These are phyloP conservation scores for human DNA, from an alignment of 2,113 vertebrate species.

Conservation along the genomic window DNA sequence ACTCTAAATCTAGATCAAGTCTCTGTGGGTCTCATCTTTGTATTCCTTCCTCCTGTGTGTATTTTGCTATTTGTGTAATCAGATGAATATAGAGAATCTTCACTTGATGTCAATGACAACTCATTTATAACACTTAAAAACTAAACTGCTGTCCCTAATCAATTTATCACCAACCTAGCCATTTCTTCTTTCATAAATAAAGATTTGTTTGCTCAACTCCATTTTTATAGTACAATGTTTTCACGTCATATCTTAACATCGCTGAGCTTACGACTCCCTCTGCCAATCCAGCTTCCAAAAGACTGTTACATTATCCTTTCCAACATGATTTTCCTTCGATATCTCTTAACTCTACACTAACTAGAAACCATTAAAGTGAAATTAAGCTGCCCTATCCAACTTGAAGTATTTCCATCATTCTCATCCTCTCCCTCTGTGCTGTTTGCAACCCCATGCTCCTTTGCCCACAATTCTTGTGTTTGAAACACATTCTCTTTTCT, in stretches of 20 bases:
- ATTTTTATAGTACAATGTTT: background rate
- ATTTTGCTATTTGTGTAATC: background rate
- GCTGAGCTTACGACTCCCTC: background rate
- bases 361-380: conserved; percentile 9
- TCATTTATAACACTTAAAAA: background rate
- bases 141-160: background rate
- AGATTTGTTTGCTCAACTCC: background rate
- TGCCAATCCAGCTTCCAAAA: background rate
- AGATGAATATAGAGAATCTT: background rate
- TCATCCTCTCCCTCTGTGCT: background rate
- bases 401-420: background rate
- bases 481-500: background rate
- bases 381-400: background rate
- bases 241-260: background rate
- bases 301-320: background rate
- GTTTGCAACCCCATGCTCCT: background rate
- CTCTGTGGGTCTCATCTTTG: background rate
- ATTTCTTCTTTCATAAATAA: background rate
- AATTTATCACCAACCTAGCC: background rate
- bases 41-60: background rate
- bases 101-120: background rate
- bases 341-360: background rate
- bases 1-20: conserved; percentile 1
- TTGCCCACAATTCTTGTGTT: background rate
- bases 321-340: background rate